Evolutionary conservation across 2,888 invertebrate genomes (phyloP).

Genomic region (Torymus texanus): DNA sequence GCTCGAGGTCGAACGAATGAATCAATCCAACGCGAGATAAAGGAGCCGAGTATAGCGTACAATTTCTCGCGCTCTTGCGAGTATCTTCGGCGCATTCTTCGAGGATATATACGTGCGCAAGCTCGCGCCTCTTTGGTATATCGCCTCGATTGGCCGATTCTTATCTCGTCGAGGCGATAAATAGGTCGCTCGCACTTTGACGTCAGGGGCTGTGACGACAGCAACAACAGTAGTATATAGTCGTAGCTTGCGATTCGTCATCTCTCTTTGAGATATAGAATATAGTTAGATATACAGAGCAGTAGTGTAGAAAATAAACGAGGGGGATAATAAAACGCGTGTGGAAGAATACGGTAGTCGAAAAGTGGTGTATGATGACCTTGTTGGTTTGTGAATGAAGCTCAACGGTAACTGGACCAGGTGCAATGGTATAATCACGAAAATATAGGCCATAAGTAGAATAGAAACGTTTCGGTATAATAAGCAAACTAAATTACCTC

Average conservation of each 20-base stretch:
- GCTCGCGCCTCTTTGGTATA: neutral
- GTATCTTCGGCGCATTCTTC: slow-evolving; percentile 3
- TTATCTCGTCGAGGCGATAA: slow-evolving; percentile 53
- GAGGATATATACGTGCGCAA: slow-evolving; percentile 9
- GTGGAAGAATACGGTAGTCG: no score
- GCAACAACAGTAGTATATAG: neutral
- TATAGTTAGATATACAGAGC: no score
- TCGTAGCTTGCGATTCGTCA: neutral
- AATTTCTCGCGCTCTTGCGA: neutral
- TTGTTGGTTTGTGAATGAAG: no score
- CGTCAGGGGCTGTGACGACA: slow-evolving; percentile 43
- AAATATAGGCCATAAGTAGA: no score
- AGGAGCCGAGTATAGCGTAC: neutral
- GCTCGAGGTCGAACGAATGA: slow-evolving; percentile 41
- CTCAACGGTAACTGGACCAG: no score
- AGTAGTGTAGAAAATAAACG: no score
- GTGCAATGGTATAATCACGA: no score
- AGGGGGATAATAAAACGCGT: no score
- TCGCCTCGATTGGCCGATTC: slow-evolving; percentile 50
- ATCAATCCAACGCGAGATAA: slow-evolving; percentile 7
- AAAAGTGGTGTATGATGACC: no score
- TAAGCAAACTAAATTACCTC: no score
- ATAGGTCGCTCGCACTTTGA: slow-evolving; percentile 49
- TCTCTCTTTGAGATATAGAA: no score
- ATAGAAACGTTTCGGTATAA: no score